Conservation (phyloP, 1,140 invertebrate genomes). For the Musca domestica region DNA sequence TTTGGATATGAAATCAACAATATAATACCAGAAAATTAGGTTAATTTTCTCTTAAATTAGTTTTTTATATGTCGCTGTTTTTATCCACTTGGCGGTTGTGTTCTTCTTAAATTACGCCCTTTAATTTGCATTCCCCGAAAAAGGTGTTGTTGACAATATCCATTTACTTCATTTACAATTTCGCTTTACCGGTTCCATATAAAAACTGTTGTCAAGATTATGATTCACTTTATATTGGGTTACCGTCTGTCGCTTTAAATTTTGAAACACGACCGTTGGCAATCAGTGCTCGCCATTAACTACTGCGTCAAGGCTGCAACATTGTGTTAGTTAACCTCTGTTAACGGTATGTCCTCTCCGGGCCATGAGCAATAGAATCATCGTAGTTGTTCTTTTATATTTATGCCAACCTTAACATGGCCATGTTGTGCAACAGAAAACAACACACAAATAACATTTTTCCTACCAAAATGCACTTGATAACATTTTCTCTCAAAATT, state of each 20-base stretch:
- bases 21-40: no score
- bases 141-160: background rate
- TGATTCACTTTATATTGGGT: background rate
- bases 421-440: background rate
- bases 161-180: no score
- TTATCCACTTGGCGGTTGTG: background rate
- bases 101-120: background rate
- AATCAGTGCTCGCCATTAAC: conserved; percentile 50
- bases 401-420: background rate
- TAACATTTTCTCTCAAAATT: background rate
- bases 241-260: background rate
- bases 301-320: conserved; percentile 42
- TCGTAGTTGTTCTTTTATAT: background rate
- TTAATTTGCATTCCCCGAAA: background rate
- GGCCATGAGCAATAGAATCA: conserved; percentile 8
- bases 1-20: no score
- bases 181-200: no score
- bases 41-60: no score
- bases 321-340: conserved; percentile 30
- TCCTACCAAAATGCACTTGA: no score
- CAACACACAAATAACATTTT: background rate
- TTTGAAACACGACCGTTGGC: conserved; percentile 48
- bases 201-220: background rate
- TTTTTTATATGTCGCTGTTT: background rate
- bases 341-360: conserved; percentile 12